A percentile compares a stretch with the other conserved stretches of the same genome.
These are phyloP conservation scores for Chymomyza caudatula DNA, from an alignment of 2,888 invertebrate genomes.

Conservation along the genomic window DNA sequence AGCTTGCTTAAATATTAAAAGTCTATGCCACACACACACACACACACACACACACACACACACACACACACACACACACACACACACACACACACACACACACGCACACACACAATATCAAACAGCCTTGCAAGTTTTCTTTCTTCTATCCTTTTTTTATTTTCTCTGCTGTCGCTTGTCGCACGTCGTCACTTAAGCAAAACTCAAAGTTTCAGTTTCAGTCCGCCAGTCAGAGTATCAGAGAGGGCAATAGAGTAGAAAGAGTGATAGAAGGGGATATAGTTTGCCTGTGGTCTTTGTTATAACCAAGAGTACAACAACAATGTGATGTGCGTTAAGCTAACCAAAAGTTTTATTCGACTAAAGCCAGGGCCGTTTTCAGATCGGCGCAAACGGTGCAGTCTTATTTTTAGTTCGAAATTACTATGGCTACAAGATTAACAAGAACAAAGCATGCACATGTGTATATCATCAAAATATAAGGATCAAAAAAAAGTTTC, in stretches of 20 bases:
- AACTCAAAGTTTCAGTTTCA: constrained; percentile 48
- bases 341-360: constrained; percentile 44
- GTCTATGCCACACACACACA: constrained; percentile 15
- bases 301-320: constrained; percentile 34
- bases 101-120: not conserved
- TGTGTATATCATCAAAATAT: no score
- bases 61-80: not conserved
- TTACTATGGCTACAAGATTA: no score
- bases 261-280: no score
- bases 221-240: not conserved
- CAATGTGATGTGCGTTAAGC: constrained; percentile 52
- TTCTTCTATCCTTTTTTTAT: not conserved
- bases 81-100: not conserved
- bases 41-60: not conserved
- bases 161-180: constrained; percentile 48
- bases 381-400: no score
- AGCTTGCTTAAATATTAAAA: constrained; percentile 60
- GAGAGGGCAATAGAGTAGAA: not conserved
- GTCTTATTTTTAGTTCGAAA: no score
- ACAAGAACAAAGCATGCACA: no score
- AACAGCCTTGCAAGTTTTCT: constrained; percentile 15
- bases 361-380: not conserved
- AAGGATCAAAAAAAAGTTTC: no score
- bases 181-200: constrained; percentile 68
- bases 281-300: constrained; percentile 43